Base-by-base conservation (phyloP, 2,888 invertebrate species). In the Tribolium freemani region DNA sequence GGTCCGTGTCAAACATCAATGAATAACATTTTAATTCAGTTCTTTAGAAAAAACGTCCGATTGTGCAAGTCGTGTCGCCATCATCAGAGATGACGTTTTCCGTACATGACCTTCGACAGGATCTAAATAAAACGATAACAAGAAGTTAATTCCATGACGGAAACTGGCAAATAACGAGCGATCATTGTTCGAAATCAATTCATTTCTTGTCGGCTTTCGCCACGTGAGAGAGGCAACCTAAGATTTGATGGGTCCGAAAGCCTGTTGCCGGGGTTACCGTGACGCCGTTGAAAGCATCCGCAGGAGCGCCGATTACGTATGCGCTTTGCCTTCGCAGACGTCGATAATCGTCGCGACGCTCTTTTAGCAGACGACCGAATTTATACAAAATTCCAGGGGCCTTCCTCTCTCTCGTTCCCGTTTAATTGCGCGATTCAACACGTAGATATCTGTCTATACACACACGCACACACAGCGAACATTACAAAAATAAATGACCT, bases 261-360 rank as follows among this genome's bases (percentile, higher is more conserved):
- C 21, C 48, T 56, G 67, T 67, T 67, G 67, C 67, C 57, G 57
- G 46, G 67, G 67, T 48, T 31, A 67, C 67, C 11, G 46, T 66
- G 54, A 54, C 54, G 66, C 53, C 53, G 64, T 16, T 21, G 31
- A 16, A 31, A 11, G 38, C 38, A 30, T 61, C 61, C 61, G 38
- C 63, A 51, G 30, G 26, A 21, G 26, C 26, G 10, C 21, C 46
- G 38, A 68, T 68, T 68, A 57, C 68, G 67, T 67, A 67, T 67
- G 66, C 67, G 46, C 45, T 9, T 67, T 56, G 56, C 56, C 60
- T 66, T 45, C 45, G 46, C 56, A 30, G 68, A 68, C 68, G 69
- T 69, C 69, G 69, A 69, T 69, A 69, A 69, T 21, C 58, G 53
- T 64, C 63, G 54, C 66, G 69, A 69, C 69, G 69, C 48, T 68